A percentile compares a stretch with the other conserved stretches of the same genome.
Conservation (phyloP, 1,140 invertebrate genomes). For the Monomorium pharaonis region DNA sequence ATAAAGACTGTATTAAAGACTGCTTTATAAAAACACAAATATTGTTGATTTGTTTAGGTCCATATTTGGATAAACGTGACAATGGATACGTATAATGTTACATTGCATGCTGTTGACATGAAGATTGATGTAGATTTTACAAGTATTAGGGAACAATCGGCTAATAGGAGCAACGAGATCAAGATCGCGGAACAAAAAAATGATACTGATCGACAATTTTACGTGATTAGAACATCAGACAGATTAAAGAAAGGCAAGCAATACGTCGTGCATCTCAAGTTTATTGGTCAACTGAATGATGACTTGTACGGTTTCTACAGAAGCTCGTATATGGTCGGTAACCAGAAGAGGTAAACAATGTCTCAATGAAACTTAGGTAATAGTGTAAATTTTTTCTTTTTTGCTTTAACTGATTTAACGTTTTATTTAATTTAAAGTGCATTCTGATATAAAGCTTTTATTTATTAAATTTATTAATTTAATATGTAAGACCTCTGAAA, state of each 20-base stretch:
- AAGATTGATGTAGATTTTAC: slow-evolving; percentile 87
- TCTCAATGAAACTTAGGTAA: not conserved
- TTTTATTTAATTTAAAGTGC: not conserved
- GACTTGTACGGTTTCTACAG: slow-evolving; percentile 94
- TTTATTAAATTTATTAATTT: not conserved
- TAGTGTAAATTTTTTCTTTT: slow-evolving; percentile 17
- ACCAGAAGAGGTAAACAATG: slow-evolving; percentile 88
- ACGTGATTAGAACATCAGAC: slow-evolving; percentile 88
- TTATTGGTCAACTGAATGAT: slow-evolving; percentile 90
- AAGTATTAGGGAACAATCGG: slow-evolving; percentile 78
- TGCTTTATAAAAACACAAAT: not conserved
- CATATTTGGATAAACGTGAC: slow-evolving; percentile 88
- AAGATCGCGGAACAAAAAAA: slow-evolving; percentile 83
- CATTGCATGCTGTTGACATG: slow-evolving; percentile 91
- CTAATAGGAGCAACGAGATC: slow-evolving; percentile 71
- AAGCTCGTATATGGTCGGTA: slow-evolving; percentile 91
- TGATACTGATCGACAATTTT: slow-evolving; percentile 90
- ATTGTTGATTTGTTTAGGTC: slow-evolving; percentile 64
- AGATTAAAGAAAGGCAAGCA: slow-evolving; percentile 86
- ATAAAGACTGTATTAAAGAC: not conserved
- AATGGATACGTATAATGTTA: slow-evolving; percentile 89
- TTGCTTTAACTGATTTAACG: not conserved
- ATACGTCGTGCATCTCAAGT: slow-evolving; percentile 90
- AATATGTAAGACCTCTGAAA: not conserved
- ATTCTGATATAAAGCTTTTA: not conserved